These are phyloP conservation scores for Strix aluco DNA, from an alignment of 2,113 vertebrate species.

Conservation along the genomic window DNA sequence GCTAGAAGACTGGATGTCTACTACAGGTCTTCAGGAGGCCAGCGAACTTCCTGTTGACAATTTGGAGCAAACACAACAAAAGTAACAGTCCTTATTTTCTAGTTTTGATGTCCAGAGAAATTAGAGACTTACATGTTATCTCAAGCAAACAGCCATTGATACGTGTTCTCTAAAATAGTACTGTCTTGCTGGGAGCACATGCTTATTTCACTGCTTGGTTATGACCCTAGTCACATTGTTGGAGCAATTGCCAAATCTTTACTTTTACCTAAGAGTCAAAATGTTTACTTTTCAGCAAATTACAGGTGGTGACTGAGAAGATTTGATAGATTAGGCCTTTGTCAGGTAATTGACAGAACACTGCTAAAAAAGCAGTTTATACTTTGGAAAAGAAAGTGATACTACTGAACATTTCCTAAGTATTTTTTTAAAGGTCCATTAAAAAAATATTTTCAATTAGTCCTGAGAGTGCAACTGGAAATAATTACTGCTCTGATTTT, in stretches of 20 bases:
- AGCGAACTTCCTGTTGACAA: not conserved
- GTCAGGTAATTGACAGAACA: not conserved
- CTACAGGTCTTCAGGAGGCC: not conserved
- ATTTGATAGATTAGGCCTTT: not conserved
- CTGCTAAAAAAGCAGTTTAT: not conserved
- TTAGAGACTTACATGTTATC: not conserved
- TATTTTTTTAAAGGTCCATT: not conserved
- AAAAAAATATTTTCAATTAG: not conserved
- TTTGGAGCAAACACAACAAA: not conserved
- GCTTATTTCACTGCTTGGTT: not conserved
- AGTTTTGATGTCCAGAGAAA: not conserved
- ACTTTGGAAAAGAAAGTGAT: not conserved
- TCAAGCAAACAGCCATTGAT: not conserved
- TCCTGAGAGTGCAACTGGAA: not conserved
- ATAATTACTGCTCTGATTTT: not conserved
- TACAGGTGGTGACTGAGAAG: not conserved
- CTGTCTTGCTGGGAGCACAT: not conserved
- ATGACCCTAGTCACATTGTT: not conserved
- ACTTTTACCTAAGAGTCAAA: not conserved
- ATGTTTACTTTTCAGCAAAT: not conserved
- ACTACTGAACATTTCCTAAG: not conserved
- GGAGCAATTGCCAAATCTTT: not conserved
- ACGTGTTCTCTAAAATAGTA: not conserved
- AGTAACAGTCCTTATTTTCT: not conserved
- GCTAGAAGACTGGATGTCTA: not conserved